phyloP scores from a whole-genome alignment of 2,113 vertebrate species.

The Turnix velox region DNA sequence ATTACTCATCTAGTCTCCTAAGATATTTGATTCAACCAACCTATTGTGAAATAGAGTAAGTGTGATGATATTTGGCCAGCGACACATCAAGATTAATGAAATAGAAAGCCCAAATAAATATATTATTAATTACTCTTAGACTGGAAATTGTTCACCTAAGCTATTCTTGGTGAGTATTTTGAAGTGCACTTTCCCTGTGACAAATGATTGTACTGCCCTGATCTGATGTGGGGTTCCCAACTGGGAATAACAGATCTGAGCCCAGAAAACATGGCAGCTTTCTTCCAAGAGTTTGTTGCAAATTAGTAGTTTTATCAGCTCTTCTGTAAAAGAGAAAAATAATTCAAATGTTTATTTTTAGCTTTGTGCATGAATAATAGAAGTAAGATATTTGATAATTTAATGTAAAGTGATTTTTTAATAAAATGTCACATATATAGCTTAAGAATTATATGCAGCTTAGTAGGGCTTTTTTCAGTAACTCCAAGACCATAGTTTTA shows the following conservation, averaged over 20 bases:
- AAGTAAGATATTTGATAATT: not conserved
- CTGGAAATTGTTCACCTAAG: not conserved
- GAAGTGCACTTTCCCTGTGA: not conserved
- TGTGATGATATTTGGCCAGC: not conserved
- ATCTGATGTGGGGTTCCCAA: not conserved
- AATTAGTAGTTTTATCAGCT: not conserved
- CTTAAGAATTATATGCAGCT: not conserved
- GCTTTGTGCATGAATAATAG: not conserved
- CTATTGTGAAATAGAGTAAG: not conserved
- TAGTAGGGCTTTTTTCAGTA: not conserved
- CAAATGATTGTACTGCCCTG: not conserved
- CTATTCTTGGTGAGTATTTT: not conserved
- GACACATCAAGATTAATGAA: not conserved
- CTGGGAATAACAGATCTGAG: not conserved
- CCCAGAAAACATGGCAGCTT: not conserved
- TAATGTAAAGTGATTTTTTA: not conserved
- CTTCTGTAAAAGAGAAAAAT: constrained; percentile 38
- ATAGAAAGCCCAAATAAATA: not conserved
- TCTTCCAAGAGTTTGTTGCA: not conserved
- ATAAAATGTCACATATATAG: not conserved
- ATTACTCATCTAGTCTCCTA: not conserved
- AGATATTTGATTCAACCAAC: not conserved
- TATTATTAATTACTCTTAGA: not conserved
- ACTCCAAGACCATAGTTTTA: not conserved
- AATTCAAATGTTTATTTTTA: constrained; percentile 29